A percentile compares a stretch with the other conserved stretches of the same genome.
These are phyloP conservation scores for Phrynocephalus versicolor DNA, from an alignment of 2,113 vertebrate genomes.

Conservation along the genomic window DNA sequence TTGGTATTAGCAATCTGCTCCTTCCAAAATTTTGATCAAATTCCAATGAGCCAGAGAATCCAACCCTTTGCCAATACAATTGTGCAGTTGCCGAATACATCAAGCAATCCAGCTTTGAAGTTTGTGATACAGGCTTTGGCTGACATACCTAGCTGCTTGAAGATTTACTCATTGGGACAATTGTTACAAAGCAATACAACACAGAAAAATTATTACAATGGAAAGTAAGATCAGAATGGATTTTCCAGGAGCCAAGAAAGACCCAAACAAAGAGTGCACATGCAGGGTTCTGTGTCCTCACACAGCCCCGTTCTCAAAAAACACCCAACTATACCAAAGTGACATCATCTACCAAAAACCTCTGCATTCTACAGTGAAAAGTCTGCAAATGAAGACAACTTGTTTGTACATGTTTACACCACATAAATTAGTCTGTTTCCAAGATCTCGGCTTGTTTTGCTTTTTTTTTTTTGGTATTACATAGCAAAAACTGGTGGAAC, in stretches of 20 bases:
- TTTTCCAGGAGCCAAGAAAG: not conserved
- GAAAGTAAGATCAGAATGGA: not conserved
- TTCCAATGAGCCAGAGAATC: not conserved
- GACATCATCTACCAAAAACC: not conserved
- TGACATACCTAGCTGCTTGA: not conserved
- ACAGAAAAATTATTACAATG: not conserved
- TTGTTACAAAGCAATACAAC: constrained; percentile 8
- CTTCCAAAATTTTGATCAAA: not conserved
- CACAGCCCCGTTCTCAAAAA: not conserved
- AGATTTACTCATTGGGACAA: not conserved
- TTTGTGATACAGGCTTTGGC: constrained; percentile 39
- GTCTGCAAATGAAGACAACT: not conserved
- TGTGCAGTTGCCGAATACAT: not conserved
- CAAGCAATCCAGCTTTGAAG: not conserved
- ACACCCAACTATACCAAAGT: not conserved
- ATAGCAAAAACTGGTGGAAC: not conserved
- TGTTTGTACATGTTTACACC: not conserved
- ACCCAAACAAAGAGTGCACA: not conserved
- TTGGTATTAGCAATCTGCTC: not conserved
- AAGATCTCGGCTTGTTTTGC: not conserved
- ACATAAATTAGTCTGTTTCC: not conserved
- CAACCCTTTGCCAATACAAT: not conserved
- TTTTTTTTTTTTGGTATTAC: not conserved
- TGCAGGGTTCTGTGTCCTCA: not conserved
- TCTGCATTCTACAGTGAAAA: not conserved